These are phyloP conservation scores for Drosophila miranda DNA, from an alignment of 1,140 invertebrate genomes.

Conservation along the genomic window DNA sequence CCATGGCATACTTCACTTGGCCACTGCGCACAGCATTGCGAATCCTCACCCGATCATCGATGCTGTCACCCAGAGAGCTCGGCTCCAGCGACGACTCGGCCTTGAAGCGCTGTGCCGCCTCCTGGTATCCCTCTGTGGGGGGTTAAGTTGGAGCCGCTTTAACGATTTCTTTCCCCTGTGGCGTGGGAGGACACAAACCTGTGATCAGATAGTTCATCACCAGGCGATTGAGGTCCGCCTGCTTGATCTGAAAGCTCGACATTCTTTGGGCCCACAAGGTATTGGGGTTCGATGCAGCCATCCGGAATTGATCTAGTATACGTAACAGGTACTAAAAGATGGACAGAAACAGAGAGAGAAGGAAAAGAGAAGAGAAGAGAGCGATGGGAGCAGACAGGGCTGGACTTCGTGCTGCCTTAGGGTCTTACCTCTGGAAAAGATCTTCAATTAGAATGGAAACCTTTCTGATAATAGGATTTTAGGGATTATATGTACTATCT, in stretches of 20 bases:
- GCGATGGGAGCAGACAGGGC: neutral
- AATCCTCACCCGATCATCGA: conserved; percentile 31
- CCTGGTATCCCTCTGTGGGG: conserved; percentile 55
- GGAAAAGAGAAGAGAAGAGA: no score
- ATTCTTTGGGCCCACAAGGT: conserved; percentile 53
- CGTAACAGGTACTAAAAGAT: conserved; percentile 19
- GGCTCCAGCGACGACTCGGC: conserved; percentile 30
- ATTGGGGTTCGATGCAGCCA: conserved; percentile 27
- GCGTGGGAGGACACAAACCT: conserved; percentile 18
- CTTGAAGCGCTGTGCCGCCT: conserved; percentile 45
- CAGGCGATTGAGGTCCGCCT: conserved; percentile 50
- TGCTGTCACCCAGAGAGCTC: conserved; percentile 11
- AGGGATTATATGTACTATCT: no score
- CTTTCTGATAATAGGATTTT: no score
- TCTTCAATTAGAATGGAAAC: no score
- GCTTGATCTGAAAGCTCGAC: conserved; percentile 54
- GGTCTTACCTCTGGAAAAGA: no score
- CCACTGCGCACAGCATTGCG: conserved; percentile 42
- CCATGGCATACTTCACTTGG: conserved; percentile 59
- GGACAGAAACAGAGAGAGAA: neutral
- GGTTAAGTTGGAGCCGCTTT: no score
- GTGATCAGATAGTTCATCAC: conserved; percentile 62
- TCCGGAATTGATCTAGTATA: conserved; percentile 18
- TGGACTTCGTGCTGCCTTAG: no score
- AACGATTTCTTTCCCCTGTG: no score